phyloP scores from a whole-genome alignment of 2,888 invertebrate genomes.

The Cerastoderma edule region DNA sequence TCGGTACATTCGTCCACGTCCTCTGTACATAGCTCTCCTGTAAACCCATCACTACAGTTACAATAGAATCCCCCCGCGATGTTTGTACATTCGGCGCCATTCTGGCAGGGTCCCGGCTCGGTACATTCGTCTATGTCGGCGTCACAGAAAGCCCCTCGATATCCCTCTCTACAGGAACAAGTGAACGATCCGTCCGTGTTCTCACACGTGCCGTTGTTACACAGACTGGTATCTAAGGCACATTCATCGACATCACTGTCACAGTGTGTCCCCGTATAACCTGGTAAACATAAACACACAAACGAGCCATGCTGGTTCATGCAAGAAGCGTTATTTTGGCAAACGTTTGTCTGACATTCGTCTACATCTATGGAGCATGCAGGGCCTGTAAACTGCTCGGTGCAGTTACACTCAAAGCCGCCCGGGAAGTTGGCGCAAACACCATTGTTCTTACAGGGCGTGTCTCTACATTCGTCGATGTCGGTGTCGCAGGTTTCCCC shows the following conservation, averaged over 20 bases:
- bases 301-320: constrained; percentile 56
- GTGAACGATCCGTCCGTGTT: constrained; percentile 15
- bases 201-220: constrained; percentile 24
- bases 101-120: constrained; percentile 8
- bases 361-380: constrained; percentile 58
- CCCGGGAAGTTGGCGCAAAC: constrained; percentile 47
- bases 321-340: constrained; percentile 63
- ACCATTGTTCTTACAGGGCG: constrained; percentile 40
- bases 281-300: constrained; percentile 58
- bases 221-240: background rate
- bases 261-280: constrained; percentile 53
- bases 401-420: constrained; percentile 59
- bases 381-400: constrained; percentile 47
- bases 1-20: constrained; percentile 45
- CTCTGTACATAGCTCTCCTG: constrained; percentile 26
- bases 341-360: constrained; percentile 59
- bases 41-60: constrained; percentile 14
- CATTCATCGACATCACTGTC: constrained; percentile 49
- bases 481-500: constrained; percentile 32
- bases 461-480: constrained; percentile 41
- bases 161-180: constrained; percentile 24
- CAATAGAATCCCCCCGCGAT: constrained; percentile 13
- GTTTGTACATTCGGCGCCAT: constrained; percentile 27
- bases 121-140: constrained; percentile 31
- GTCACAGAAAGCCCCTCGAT: constrained; percentile 18